phyloP scores from a whole-genome alignment of 2,797 vertebrate species.

The Micromesistius poutassou region DNA sequence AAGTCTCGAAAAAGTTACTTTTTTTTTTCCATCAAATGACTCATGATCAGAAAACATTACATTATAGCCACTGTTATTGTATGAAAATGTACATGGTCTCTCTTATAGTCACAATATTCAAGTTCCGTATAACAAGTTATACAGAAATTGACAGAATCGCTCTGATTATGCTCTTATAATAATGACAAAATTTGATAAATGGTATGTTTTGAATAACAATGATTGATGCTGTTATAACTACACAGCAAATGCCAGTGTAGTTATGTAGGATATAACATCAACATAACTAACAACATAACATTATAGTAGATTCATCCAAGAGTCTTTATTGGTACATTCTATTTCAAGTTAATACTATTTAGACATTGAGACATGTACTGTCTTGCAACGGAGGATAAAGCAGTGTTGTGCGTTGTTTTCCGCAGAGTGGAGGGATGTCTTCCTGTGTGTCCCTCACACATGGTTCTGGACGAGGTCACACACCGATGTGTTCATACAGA shows the following conservation, averaged over 20 bases:
- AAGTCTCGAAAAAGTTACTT: background rate
- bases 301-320: background rate
- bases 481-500: conserved; percentile 86
- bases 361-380: background rate
- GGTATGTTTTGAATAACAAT: background rate
- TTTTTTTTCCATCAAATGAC: background rate
- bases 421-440: conserved; percentile 92
- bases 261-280: background rate
- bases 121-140: background rate
- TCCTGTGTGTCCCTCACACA: conserved; percentile 82
- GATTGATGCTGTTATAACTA: background rate
- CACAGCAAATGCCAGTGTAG: background rate
- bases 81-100: background rate
- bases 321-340: background rate
- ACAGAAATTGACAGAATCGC: background rate
- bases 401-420: conserved; percentile 29
- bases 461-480: conserved; percentile 93
- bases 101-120: conserved; percentile 5
- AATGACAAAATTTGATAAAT: background rate
- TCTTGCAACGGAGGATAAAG: conserved; percentile 18
- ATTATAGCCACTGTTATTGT: background rate
- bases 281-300: background rate
- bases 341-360: background rate
- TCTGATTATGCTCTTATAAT: background rate
- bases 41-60: background rate